A percentile compares a stretch with the other conserved stretches of the same genome.
Evolutionary conservation across 2,113 vertebrate species (phyloP).

Genomic region (Hydropotes inermis): DNA sequence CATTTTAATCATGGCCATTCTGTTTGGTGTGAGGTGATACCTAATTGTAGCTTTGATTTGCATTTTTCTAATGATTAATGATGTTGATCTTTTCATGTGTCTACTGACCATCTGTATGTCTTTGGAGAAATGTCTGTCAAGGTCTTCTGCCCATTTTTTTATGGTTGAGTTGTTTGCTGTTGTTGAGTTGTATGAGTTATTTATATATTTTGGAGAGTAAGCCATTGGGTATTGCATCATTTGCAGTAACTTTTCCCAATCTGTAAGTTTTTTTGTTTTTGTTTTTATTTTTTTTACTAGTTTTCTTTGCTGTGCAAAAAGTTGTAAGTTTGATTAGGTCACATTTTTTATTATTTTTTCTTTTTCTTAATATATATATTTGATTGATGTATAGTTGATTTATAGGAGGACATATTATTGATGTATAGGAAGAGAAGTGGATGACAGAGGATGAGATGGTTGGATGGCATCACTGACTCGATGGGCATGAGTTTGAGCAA

Average conservation of each 20-base stretch:
- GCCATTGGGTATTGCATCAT: neutral
- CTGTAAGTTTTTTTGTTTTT: neutral
- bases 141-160: neutral
- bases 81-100: neutral
- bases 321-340: neutral
- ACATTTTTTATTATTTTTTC: neutral
- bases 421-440: neutral
- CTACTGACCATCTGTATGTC: neutral
- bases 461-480: neutral
- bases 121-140: neutral
- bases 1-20: rapidly evolving
- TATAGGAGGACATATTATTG: neutral
- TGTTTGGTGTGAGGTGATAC: neutral
- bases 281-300: neutral
- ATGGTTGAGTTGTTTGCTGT: neutral
- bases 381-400: neutral
- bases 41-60: neutral
- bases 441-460: neutral
- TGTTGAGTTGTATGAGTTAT: neutral
- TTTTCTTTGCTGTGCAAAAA: neutral
- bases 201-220: neutral
- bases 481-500: neutral
- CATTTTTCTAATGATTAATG: neutral
- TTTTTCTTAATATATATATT: neutral
- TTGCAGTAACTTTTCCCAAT: neutral